Evolutionary conservation across 2,113 vertebrate genomes (phyloP), one percentile per base, ranked within the genome.

Genomic region (Astur gentilis): DNA sequence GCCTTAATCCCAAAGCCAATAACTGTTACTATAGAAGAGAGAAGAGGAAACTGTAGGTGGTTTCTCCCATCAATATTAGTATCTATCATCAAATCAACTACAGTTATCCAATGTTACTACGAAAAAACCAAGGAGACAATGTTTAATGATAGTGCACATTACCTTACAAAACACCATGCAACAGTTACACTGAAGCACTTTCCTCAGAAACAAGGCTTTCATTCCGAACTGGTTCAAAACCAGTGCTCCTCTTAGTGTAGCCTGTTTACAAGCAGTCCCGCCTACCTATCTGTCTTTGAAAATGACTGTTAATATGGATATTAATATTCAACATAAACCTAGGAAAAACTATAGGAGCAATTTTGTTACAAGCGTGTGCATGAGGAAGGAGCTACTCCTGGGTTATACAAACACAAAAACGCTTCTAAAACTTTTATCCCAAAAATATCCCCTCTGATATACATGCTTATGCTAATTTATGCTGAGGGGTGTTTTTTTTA

Each of bases 161-260:
- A 75, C 34, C 69, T 94, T 79, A 32, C 65, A 91, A 76, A 97
- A 79, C 66, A 79, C 58, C 47, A 45, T 31, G 26, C 36, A 87
- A 81, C 73, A 96, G 91, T 70, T 78, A 54, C 69, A 94, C 69
- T 92, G 81, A 96, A 42, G 31, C 44, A 50, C 64, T 90, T 94
- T 52, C 5, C 62, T 92, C 62, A 86, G 66, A 98, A 97, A 84
- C 27, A 84, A 31, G 83, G 62, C 64, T 94, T 95, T 80, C 54
- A 92, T 77, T 92, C 88, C 45, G 65, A 96, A 83, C 42, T 86
- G 45, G 26, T 45, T 90, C 49, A 73, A 91, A 96, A 90, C 32
- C 16, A 57, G 36, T 38, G 5, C 0, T 95, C 64, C 84, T 88
- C 81, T 82, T 81, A 70, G 20, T 16, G 17, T 2, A 65, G 23